A percentile compares a stretch with the other conserved stretches of the same genome.
Conservation (phyloP, 2,113 vertebrate species). For the Gavia stellata region DNA sequence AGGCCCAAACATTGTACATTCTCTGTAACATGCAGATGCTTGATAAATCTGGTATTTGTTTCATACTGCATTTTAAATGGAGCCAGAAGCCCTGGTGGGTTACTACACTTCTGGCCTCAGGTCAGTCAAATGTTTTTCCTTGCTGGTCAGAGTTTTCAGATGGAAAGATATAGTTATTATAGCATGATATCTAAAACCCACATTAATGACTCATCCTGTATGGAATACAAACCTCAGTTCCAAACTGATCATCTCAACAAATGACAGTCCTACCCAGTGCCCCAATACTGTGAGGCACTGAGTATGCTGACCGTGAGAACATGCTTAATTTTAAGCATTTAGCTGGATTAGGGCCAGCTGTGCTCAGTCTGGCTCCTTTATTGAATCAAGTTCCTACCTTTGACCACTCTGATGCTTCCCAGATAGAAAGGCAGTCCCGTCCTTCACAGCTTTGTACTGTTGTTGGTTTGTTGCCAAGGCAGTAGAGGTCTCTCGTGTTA, state of each 20-base stretch:
- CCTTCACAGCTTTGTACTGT: slow-evolving; percentile 86
- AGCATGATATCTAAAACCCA: not conserved
- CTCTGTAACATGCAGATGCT: not conserved
- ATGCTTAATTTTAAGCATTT: not conserved
- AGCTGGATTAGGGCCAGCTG: not conserved
- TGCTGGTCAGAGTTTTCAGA: not conserved
- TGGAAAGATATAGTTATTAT: not conserved
- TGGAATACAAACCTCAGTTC: not conserved
- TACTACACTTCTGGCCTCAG: not conserved
- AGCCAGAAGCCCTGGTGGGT: not conserved
- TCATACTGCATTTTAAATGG: not conserved
- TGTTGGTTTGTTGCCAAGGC: slow-evolving; percentile 80
- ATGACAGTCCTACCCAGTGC: not conserved
- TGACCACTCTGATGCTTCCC: slow-evolving; percentile 96
- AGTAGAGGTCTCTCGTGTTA: slow-evolving; percentile 83
- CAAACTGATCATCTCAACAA: not conserved
- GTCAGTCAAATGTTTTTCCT: not conserved
- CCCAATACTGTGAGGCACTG: not conserved
- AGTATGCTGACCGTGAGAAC: not conserved
- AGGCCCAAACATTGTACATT: not conserved
- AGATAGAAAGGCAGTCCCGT: slow-evolving; percentile 85
- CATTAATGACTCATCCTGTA: not conserved
- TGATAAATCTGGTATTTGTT: slow-evolving; percentile 6
- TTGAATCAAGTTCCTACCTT: slow-evolving; percentile 72
- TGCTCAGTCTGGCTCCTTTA: not conserved